Percentiles rank a stretch among this genome's conserved stretches.
Conservation (phyloP, 2,888 invertebrate species). For the Dryobota labecula region DNA sequence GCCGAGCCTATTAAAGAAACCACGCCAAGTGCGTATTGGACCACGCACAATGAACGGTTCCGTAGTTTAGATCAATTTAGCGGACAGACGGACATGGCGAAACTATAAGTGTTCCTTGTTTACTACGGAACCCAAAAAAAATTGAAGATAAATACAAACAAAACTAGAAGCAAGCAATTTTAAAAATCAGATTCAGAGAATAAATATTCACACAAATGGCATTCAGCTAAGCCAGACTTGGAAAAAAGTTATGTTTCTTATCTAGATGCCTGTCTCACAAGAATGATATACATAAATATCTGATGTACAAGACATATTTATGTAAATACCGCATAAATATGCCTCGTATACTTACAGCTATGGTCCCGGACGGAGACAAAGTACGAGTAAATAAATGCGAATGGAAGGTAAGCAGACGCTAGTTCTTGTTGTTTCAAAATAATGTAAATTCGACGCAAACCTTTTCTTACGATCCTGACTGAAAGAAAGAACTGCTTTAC, state of each 20-base stretch:
- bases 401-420: slow-evolving; percentile 32
- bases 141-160: neutral
- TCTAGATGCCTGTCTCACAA: slow-evolving; percentile 53
- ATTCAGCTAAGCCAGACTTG: slow-evolving; percentile 27
- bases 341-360: slow-evolving; percentile 6
- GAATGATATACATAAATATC: slow-evolving; percentile 60
- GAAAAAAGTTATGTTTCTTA: slow-evolving; percentile 44
- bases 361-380: slow-evolving; percentile 16
- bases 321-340: slow-evolving; percentile 57
- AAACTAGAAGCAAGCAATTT: neutral
- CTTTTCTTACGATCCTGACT: neutral
- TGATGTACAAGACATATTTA: slow-evolving; percentile 51
- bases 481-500: neutral
- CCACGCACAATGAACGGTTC: no score
- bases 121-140: neutral
- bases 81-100: no score
- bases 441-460: slow-evolving; percentile 15
- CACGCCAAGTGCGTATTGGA: no score
- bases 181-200: slow-evolving; percentile 30
- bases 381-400: slow-evolving; percentile 34
- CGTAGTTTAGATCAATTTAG: no score
- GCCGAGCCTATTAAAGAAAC: neutral
- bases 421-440: slow-evolving; percentile 22
- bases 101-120: no score
- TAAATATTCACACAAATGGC: slow-evolving; percentile 49